Base-by-base conservation (phyloP, 2,113 vertebrate species). In the Paraplagusia blochii region DNA sequence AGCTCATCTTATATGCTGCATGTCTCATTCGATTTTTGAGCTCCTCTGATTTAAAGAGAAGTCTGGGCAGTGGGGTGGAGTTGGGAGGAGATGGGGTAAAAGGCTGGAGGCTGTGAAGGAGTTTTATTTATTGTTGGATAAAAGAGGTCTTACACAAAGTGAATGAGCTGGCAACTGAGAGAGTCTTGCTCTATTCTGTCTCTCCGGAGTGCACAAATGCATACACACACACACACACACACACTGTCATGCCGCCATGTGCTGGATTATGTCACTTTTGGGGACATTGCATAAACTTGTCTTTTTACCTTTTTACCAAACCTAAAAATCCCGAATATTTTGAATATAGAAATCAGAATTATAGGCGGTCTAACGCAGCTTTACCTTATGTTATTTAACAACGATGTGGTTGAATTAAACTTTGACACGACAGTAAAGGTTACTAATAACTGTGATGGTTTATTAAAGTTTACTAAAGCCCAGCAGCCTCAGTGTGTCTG, bases 11-110 rank as follows among this genome's bases (percentile, higher is more conserved):
- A 46, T 40, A 50, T 17, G 33, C 44, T 44, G 22, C 35, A 44
- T 50, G 17, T 46, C 18, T 48, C 53, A 8, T 63, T 66, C 52
- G 63, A 69, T 45, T 78, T 81, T 80, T 73, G 83, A 82, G 74
- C 42, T 40, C 16, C 47, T n/a, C 58, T 67, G 62, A 70, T 70
- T 70, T 58, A 69, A 56, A 53, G 58, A 29, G 53, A 59, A 56
- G 53, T 34, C 51, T 9, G 29, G 12, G 55, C 47, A 44, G 29
- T 16, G 54, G 57, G 42, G 53, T 52, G 17, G 54, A 60, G 48
- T 51, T 44, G 10, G 54, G 18, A 44, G 63, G 66, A 53, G 67
- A 56, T 65, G 60, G 55, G 44, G 53, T 19, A 58, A 55, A 29
- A 48, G 40, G 50, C 17, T 10, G 39, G 14, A 4, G 35, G 43